Conservation (phyloP, 2,888 invertebrate genomes). For the Pegoplata infirma region DNA sequence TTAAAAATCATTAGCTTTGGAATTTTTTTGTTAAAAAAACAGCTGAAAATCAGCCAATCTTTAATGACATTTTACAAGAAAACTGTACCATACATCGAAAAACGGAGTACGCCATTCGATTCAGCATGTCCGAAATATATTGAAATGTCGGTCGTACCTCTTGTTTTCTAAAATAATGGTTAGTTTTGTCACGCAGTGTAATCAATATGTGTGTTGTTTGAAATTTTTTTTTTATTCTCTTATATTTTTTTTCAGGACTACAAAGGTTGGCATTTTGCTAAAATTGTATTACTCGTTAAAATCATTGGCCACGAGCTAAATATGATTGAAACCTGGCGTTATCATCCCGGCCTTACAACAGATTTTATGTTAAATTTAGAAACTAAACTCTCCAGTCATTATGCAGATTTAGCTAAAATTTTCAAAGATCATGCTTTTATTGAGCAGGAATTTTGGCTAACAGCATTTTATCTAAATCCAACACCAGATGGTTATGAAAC, state of each 20-base stretch:
- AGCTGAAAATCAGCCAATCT: too few relatives aligned
- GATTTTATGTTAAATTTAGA: constrained; percentile 73
- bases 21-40: too few relatives aligned
- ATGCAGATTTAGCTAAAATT: constrained; percentile 72
- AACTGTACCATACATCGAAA: too few relatives aligned
- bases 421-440: constrained; percentile 71
- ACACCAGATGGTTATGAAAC: constrained; percentile 68
- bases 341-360: constrained; percentile 72
- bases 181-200: too few relatives aligned
- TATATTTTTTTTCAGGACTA: constrained; percentile 67
- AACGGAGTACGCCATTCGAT: too few relatives aligned
- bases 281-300: constrained; percentile 71
- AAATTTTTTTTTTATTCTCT: too few relatives aligned
- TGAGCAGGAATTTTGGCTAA: constrained; percentile 76
- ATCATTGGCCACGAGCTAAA: constrained; percentile 74
- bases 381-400: constrained; percentile 70
- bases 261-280: constrained; percentile 74
- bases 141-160: too few relatives aligned
- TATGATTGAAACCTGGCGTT: constrained; percentile 74
- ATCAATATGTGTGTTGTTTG: too few relatives aligned
- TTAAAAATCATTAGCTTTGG: too few relatives aligned
- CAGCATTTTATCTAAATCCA: constrained; percentile 74
- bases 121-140: too few relatives aligned
- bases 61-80: too few relatives aligned
- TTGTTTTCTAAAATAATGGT: too few relatives aligned